Conservation (phyloP, 2,113 vertebrate genomes). For the Semnornis frantzii region DNA sequence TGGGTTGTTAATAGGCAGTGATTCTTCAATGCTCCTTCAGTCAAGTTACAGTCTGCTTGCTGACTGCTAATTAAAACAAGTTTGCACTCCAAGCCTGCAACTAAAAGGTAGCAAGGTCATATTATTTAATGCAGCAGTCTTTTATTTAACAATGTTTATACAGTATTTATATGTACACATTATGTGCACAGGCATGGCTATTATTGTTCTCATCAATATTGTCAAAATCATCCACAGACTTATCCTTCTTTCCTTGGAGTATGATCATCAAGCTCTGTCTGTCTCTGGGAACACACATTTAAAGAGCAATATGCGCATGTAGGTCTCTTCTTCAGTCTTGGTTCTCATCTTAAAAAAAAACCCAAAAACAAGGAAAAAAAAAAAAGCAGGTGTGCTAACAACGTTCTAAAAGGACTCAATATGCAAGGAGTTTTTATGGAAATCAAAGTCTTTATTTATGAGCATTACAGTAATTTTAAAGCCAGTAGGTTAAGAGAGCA, state of each 20-base stretch:
- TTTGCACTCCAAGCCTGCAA: constrained; percentile 80
- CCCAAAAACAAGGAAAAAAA: background rate
- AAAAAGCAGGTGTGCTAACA: background rate
- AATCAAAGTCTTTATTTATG: background rate
- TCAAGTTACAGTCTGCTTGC: constrained; percentile 86
- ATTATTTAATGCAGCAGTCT: constrained; percentile 76
- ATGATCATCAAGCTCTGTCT: background rate
- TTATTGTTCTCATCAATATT: constrained; percentile 50
- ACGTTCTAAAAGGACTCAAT: background rate
- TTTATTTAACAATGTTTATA: constrained; percentile 74
- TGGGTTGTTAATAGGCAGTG: constrained; percentile 89
- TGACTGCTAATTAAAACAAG: constrained; percentile 89
- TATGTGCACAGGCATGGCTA: constrained; percentile 41
- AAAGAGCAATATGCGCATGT: background rate
- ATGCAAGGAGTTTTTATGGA: background rate
- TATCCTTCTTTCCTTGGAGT: constrained; percentile 10
- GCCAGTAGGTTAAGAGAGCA: background rate
- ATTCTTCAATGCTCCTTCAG: constrained; percentile 88
- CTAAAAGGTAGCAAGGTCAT: constrained; percentile 83
- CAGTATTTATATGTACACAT: constrained; percentile 25
- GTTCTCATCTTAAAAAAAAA: constrained; percentile 1
- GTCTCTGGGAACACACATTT: background rate
- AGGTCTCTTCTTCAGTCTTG: background rate
- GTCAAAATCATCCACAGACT: constrained; percentile 41
- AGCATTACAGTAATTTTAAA: background rate